phyloP scores from a whole-genome alignment of 2,797 vertebrate genomes.

The Labroides dimidiatus region DNA sequence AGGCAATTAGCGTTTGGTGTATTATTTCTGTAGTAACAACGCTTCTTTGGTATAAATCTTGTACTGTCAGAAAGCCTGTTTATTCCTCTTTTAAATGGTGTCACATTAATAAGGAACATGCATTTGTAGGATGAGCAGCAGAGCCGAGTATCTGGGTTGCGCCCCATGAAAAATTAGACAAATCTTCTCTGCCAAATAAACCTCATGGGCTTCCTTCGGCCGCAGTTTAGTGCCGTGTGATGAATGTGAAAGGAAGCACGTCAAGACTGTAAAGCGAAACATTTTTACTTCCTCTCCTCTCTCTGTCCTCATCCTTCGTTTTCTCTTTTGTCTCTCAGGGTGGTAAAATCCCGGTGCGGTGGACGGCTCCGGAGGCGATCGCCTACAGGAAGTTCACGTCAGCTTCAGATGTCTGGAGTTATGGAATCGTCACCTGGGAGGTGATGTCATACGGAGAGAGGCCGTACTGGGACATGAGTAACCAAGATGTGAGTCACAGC shows the following conservation, averaged over 20 bases:
- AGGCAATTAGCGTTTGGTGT: too few species aligned
- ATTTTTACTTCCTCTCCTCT: neutral
- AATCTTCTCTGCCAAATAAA: neutral
- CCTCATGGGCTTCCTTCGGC: neutral
- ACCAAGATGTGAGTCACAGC: slow-evolving; percentile 90
- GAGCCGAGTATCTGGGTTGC: too few species aligned
- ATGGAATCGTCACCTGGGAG: slow-evolving; percentile 97
- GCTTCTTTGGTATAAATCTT: too few species aligned
- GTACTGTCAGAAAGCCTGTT: too few species aligned
- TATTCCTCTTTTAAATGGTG: too few species aligned
- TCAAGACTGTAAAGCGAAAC: neutral
- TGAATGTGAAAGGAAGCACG: neutral
- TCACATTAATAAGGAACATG: too few species aligned
- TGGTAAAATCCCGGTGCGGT: slow-evolving; percentile 95
- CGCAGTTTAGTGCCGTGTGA: slow-evolving; percentile 20
- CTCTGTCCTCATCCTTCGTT: slow-evolving; percentile 1
- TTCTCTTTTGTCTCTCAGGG: slow-evolving; percentile 77
- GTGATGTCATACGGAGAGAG: slow-evolving; percentile 96
- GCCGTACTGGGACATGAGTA: slow-evolving; percentile 99
- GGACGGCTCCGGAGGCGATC: slow-evolving; percentile 95
- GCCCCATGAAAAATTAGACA: too few species aligned
- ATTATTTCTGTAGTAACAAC: too few species aligned
- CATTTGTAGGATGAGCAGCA: too few species aligned
- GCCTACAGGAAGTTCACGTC: slow-evolving; percentile 97
- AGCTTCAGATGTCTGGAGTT: slow-evolving; percentile 96